These are phyloP conservation scores for Rotaria socialis DNA, from an alignment of 2,888 invertebrate species.

Conservation along the genomic window DNA sequence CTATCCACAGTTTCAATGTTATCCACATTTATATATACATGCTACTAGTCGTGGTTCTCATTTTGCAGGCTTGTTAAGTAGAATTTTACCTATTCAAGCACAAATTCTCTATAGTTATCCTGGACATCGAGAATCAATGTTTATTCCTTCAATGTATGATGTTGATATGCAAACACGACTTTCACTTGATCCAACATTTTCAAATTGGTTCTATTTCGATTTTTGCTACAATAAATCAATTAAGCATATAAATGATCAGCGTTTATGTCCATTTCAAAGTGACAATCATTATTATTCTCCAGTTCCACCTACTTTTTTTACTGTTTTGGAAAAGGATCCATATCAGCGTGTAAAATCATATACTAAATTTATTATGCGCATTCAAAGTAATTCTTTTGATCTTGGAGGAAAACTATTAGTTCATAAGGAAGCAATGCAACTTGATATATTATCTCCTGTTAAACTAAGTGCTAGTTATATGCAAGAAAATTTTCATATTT, in stretches of 20 bases:
- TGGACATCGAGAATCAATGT: background rate
- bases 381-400: background rate
- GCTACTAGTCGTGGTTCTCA: background rate
- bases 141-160: background rate
- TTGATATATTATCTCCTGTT: background rate
- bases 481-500: background rate
- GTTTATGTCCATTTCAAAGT: background rate
- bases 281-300: background rate
- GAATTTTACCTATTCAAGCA: background rate
- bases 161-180: background rate
- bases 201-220: slow-evolving; percentile 24
- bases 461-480: background rate
- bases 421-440: background rate
- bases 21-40: background rate
- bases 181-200: background rate
- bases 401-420: background rate
- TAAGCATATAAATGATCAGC: too few species aligned
- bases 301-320: background rate
- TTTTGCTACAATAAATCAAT: background rate
- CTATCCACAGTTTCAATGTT: background rate
- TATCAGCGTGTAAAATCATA: background rate
- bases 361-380: background rate
- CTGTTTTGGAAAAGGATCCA: background rate
- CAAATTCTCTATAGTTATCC: background rate
- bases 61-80: background rate